Conservation (phyloP, 2,113 vertebrate genomes). For the Callospermophilus lateralis region DNA sequence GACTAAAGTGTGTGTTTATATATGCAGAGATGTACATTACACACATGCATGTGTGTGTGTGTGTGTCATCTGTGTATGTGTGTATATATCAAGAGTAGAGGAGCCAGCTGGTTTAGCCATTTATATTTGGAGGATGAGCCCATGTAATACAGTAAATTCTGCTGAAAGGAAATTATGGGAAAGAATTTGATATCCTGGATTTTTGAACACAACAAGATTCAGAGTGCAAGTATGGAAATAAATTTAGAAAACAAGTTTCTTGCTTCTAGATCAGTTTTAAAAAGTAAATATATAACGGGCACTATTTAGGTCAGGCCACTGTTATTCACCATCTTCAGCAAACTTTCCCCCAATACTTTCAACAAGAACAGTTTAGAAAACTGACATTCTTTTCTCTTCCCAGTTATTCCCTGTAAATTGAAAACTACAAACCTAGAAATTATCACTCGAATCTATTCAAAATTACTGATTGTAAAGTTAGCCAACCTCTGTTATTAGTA, state of each 20-base stretch:
- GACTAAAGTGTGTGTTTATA: conserved; percentile 74
- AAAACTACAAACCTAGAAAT: conserved; percentile 64
- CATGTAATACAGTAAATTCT: conserved; percentile 66
- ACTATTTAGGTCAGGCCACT: not conserved
- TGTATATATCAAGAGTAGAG: conserved; percentile 77
- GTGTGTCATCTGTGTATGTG: conserved; percentile 60
- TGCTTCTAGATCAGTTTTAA: conserved; percentile 70
- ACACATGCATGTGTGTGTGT: conserved; percentile 31
- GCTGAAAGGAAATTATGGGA: conserved; percentile 78
- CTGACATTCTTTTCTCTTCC: not conserved
- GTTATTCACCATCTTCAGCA: not conserved
- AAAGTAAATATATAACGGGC: conserved; percentile 35
- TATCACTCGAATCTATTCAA: conserved; percentile 43
- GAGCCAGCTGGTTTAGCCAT: conserved; percentile 82
- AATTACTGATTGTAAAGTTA: conserved; percentile 25
- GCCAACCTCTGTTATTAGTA: conserved; percentile 51
- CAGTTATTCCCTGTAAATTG: conserved; percentile 19
- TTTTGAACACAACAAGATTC: conserved; percentile 79
- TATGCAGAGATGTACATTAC: conserved; percentile 69
- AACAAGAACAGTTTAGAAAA: conserved; percentile 8
- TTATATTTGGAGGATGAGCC: conserved; percentile 41
- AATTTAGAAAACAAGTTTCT: conserved; percentile 73
- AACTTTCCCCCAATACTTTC: not conserved
- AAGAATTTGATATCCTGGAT: conserved; percentile 78
- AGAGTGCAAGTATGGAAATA: conserved; percentile 75